Percentiles rank a stretch among this genome's conserved stretches.
phyloP scores from a whole-genome alignment of 2,888 invertebrate species.

The Drosophila rellima region DNA sequence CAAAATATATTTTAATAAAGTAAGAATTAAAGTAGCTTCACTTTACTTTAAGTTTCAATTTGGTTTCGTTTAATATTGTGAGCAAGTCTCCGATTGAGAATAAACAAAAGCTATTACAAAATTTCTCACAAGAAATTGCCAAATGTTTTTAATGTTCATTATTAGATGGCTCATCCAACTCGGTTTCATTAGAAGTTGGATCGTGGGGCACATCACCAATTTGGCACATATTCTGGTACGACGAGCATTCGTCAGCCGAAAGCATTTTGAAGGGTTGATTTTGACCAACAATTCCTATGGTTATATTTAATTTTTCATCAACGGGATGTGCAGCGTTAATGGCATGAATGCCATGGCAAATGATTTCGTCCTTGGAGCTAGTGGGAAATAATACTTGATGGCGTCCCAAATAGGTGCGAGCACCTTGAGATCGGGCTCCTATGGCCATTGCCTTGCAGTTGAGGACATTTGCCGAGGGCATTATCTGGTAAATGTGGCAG shows the following conservation, averaged over 20 bases:
- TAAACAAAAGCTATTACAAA: no score
- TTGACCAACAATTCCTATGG: conserved; percentile 96
- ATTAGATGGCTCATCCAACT: neutral
- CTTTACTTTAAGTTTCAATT: neutral
- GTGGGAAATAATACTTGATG: conserved; percentile 91
- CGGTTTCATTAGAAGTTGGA: neutral
- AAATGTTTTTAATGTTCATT: neutral
- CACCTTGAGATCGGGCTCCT: conserved; percentile 98
- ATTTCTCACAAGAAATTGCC: neutral
- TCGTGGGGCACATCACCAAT: neutral
- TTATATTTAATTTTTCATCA: conserved; percentile 92
- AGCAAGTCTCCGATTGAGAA: no score
- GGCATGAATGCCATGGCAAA: conserved; percentile 97
- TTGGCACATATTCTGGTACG: conserved; percentile 62
- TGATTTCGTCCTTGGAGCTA: conserved; percentile 92
- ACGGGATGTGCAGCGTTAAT: conserved; percentile 97
- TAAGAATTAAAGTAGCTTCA: neutral
- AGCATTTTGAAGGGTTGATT: conserved; percentile 92
- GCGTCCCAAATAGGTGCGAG: conserved; percentile 98
- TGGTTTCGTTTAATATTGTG: neutral
- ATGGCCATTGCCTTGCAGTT: conserved; percentile 99
- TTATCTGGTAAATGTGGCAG: conserved; percentile 98
- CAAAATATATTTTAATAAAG: no score
- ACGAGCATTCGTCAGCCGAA: conserved; percentile 89
- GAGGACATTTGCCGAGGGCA: conserved; percentile 98